Percentiles rank a stretch among this genome's conserved stretches.
These are phyloP conservation scores for Lepidocyrtinus sp. DNA, from an alignment of 2,888 invertebrate species.

Conservation along the genomic window DNA sequence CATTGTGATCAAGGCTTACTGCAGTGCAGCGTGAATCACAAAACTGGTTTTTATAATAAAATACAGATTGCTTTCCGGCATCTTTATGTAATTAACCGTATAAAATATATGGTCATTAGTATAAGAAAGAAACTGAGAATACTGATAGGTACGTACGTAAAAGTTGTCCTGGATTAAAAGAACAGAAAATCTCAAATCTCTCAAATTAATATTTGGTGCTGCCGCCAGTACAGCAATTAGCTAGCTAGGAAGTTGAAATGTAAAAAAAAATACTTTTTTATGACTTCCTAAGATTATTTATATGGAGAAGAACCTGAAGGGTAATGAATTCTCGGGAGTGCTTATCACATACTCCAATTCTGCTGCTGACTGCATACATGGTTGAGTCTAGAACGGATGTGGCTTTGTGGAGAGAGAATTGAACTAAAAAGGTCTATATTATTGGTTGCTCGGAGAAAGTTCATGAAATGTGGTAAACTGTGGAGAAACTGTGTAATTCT, in stretches of 20 bases:
- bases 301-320: not conserved
- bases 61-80: slow-evolving; percentile 35
- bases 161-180: too few relatives aligned
- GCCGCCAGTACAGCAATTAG: slow-evolving; percentile 27
- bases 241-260: too few relatives aligned
- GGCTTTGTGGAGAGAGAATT: not conserved
- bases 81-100: too few relatives aligned
- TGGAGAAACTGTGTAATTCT: not conserved
- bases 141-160: too few relatives aligned
- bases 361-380: slow-evolving; percentile 31
- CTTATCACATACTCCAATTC: not conserved
- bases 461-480: too few relatives aligned
- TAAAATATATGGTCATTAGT: not conserved
- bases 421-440: slow-evolving; percentile 1
- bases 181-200: slow-evolving; percentile 37
- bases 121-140: not conserved
- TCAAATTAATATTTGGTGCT: slow-evolving; percentile 35
- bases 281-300: too few relatives aligned
- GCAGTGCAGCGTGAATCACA: slow-evolving; percentile 70
- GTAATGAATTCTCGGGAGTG: not conserved
- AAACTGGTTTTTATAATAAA: slow-evolving; percentile 49
- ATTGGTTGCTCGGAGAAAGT: slow-evolving; percentile 29
- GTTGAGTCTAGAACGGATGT: too few relatives aligned
- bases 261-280: too few relatives aligned
- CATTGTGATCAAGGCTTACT: slow-evolving; percentile 68